phyloP scores from a whole-genome alignment of 1,140 invertebrate species.

The Formica exsecta region DNA sequence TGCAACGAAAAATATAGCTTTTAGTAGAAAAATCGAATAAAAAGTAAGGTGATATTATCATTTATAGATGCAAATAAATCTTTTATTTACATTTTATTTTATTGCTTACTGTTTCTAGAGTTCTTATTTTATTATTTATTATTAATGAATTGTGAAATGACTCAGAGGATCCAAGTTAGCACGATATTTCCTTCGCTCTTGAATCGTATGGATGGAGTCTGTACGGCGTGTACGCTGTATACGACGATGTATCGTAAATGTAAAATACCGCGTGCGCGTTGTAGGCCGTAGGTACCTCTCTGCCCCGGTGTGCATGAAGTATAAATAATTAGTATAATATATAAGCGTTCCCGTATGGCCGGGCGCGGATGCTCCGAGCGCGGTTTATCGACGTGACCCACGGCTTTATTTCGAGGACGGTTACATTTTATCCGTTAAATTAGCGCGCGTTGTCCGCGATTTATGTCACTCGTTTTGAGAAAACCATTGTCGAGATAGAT shows the following conservation, averaged over 20 bases:
- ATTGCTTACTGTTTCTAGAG: not conserved
- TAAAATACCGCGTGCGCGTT: slow-evolving; percentile 78
- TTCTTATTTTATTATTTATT: slow-evolving; percentile 4
- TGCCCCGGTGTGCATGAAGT: slow-evolving; percentile 75
- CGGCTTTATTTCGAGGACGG: slow-evolving; percentile 81
- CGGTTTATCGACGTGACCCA: slow-evolving; percentile 81
- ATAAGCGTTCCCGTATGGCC: slow-evolving; percentile 76
- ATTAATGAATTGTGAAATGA: slow-evolving; percentile 24
- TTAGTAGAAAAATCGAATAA: not conserved
- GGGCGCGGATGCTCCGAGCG: slow-evolving; percentile 69
- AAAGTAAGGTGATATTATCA: not conserved
- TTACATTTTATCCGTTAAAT: slow-evolving; percentile 81
- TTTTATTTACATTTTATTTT: not conserved
- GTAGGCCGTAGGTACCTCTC: slow-evolving; percentile 62
- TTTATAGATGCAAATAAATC: not conserved
- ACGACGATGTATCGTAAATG: slow-evolving; percentile 69
- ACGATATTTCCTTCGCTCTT: slow-evolving; percentile 49
- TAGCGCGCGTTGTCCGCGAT: slow-evolving; percentile 78
- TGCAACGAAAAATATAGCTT: not conserved
- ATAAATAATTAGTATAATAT: slow-evolving; percentile 85
- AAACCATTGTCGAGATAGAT: slow-evolving; percentile 75
- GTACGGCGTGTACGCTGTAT: slow-evolving; percentile 25
- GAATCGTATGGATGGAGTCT: slow-evolving; percentile 32
- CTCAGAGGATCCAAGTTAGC: slow-evolving; percentile 32
- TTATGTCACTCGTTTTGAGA: slow-evolving; percentile 79